These are phyloP conservation scores for Pterobdella sp. DNA, from an alignment of 2,888 invertebrate species.

Conservation along the genomic window DNA sequence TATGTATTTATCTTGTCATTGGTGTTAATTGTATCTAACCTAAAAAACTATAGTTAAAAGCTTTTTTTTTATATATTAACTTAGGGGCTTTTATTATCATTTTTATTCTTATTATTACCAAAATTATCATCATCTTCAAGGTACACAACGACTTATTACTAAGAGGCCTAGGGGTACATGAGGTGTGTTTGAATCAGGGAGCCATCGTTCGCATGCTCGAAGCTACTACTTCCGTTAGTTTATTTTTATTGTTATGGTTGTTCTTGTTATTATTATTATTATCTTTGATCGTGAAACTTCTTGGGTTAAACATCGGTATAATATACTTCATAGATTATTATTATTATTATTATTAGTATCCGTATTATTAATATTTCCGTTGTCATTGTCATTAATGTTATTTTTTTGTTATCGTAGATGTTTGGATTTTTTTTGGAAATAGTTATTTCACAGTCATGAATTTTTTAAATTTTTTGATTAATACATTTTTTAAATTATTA, in stretches of 20 bases:
- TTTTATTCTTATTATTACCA: not conserved
- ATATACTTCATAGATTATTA: too few species aligned
- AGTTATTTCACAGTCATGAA: not conserved
- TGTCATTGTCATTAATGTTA: not conserved
- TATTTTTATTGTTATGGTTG: not conserved
- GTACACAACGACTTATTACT: constrained; percentile 35
- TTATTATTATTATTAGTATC: too few species aligned
- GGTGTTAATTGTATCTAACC: too few species aligned
- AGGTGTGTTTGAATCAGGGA: constrained; percentile 26
- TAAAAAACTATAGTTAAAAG: too few species aligned
- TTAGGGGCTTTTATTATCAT: too few species aligned
- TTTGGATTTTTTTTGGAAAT: not conserved
- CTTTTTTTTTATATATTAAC: too few species aligned
- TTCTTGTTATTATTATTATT: too few species aligned
- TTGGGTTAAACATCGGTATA: too few species aligned
- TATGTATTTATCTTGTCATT: too few species aligned
- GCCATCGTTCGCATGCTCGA: constrained; percentile 31
- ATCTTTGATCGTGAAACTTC: too few species aligned
- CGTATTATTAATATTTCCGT: not conserved
- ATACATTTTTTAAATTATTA: not conserved
- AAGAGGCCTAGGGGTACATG: constrained; percentile 33
- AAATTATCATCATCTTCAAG: constrained; percentile 21
- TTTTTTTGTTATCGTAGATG: not conserved
- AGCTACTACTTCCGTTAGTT: constrained; percentile 29
- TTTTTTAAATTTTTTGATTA: not conserved